These are phyloP conservation scores for Samia ricini DNA, from an alignment of 1,140 invertebrate genomes.

Conservation along the genomic window DNA sequence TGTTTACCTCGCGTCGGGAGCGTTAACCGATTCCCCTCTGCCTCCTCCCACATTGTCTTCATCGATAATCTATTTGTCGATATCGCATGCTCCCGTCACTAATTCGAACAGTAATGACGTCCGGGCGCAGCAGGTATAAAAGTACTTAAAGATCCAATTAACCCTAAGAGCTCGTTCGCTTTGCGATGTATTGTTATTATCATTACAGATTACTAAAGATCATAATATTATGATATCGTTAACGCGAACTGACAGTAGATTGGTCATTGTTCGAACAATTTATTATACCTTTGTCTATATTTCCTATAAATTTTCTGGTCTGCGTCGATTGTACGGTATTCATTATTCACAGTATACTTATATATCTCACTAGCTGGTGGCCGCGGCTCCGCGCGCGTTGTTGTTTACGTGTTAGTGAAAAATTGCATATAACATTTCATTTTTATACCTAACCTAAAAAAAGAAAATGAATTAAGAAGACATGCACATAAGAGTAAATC, in stretches of 20 bases:
- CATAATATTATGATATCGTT: constrained; percentile 3
- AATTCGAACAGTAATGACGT: constrained; percentile 11
- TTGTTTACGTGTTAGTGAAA: too few species aligned
- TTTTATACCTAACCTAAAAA: too few species aligned
- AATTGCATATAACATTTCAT: too few species aligned
- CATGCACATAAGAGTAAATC: too few species aligned
- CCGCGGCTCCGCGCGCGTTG: too few species aligned
- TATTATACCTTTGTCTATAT: neutral
- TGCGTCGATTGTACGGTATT: too few species aligned
- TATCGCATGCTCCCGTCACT: neutral
- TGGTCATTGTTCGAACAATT: neutral
- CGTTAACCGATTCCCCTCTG: neutral
- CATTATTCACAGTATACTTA: too few species aligned
- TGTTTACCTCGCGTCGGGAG: neutral
- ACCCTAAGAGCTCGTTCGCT: neutral
- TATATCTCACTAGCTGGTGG: too few species aligned
- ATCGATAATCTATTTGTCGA: neutral
- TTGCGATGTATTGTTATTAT: constrained; percentile 16
- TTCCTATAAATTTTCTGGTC: too few species aligned
- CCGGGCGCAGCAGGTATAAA: constrained; percentile 18
- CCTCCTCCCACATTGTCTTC: neutral
- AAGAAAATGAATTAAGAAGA: too few species aligned
- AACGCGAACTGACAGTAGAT: neutral
- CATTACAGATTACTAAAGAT: neutral
- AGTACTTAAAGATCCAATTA: constrained; percentile 24